Evolutionary conservation across 2,113 vertebrate species (phyloP), one percentile per base, ranked within the genome.

Genomic region (Willisornis vidua): DNA sequence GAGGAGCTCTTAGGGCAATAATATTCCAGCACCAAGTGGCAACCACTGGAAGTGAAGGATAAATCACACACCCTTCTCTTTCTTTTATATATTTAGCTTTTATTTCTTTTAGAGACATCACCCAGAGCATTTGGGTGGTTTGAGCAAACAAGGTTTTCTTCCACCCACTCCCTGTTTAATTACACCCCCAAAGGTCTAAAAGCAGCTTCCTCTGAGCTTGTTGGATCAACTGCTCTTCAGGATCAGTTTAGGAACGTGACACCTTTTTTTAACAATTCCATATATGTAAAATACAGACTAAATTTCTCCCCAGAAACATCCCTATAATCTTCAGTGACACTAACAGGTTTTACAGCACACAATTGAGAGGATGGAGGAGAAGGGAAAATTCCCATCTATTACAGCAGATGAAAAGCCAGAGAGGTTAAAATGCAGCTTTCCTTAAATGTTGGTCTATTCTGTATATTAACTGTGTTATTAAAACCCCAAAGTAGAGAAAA

Each of bases 321-420:
- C 35, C 0, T 6, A 58, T 93, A 85, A 96, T 83, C 95, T 82
- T 12, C 82, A 73, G 78, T 80, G 71, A 84, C 85, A 85, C 93
- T 89, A 89, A 91, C 67, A 79, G 95, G 67, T 89, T 93, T 95
- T 94, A 35, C 17, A 93, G 58, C 58, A n/a, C 49, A 68, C n/a
- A 82, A 22, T 2, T n/a, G 74, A 87, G 62, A 76, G 89, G 78
- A 87, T 39, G 39, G 54, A 93, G 39, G 54, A 93, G 55, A 43
- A 92, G 39, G 6, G 62, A 92, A 93, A 95, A 90, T 77, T 80
- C 85, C 33, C 55, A 80, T 91, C 29, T 90, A 80, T 76, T 87
- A 39, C 26, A 79, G 58, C 17, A 83, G 33, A 70, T 66, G 31
- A 85, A 78, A 73, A 89, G 28, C 26, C 62, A 58, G 28, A 65